A percentile compares a stretch with the other conserved stretches of the same genome.
These are phyloP conservation scores for Scomberomorus guttatus DNA, from an alignment of 2,797 vertebrate genomes.

Conservation along the genomic window DNA sequence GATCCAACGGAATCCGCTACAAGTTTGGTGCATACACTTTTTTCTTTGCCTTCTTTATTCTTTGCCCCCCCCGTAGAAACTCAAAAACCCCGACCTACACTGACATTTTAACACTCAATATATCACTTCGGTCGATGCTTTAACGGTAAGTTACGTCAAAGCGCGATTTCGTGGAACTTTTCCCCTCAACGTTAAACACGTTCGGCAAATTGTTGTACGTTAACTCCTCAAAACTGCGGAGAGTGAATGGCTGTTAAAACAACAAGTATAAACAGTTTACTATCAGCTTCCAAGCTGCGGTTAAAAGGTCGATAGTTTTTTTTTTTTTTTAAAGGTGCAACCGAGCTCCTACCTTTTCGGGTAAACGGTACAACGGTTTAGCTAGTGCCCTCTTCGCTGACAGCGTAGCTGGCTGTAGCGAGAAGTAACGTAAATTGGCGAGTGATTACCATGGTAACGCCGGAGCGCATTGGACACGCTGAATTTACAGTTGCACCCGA, in stretches of 20 bases:
- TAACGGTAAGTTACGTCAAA: neutral
- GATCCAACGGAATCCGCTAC: constrained; percentile 87
- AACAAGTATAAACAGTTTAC: constrained; percentile 2
- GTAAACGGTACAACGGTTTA: constrained; percentile 32
- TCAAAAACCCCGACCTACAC: neutral
- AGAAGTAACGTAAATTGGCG: constrained; percentile 67
- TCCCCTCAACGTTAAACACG: neutral
- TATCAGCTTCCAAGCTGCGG: neutral
- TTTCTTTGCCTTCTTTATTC: neutral
- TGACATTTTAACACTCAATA: neutral
- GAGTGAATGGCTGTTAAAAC: neutral
- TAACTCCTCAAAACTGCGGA: neutral
- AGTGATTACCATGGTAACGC: constrained; percentile 83
- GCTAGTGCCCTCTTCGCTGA: constrained; percentile 27
- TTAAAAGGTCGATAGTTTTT: neutral
- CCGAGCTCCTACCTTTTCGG: constrained; percentile 49
- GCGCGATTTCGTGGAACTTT: constrained; percentile 1
- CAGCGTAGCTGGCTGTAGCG: constrained; percentile 35
- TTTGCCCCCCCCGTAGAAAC: constrained; percentile 4
- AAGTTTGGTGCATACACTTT: constrained; percentile 87
- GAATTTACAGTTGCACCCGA: constrained; percentile 45
- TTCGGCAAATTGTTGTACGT: neutral
- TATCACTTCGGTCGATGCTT: neutral
- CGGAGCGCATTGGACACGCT: constrained; percentile 66
- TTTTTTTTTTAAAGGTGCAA: no score